These are phyloP conservation scores for Julus scanicus DNA, from an alignment of 2,888 invertebrate genomes.

Conservation along the genomic window DNA sequence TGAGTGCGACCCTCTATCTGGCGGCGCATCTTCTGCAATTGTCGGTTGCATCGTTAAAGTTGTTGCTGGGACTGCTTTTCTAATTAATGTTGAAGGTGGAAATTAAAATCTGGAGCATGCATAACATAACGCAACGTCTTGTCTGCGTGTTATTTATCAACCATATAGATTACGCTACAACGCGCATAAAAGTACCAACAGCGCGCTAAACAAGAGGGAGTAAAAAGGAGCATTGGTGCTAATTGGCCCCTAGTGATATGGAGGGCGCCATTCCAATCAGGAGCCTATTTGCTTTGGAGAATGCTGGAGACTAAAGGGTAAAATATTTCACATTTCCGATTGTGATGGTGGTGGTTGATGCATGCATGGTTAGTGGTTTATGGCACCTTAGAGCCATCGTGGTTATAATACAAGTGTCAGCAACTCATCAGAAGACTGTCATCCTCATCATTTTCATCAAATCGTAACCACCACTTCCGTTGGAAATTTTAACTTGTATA, in stretches of 20 bases:
- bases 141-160: conserved; percentile 15
- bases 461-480: background rate
- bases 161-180: background rate
- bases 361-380: background rate
- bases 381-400: background rate
- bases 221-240: background rate
- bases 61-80: conserved; percentile 26
- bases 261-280: background rate
- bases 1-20: background rate
- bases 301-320: background rate
- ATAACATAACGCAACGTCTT: conserved; percentile 8
- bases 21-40: conserved; percentile 29
- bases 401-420: background rate
- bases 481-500: background rate
- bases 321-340: background rate
- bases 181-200: no score
- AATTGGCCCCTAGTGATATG: background rate
- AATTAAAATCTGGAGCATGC: conserved; percentile 39
- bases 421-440: background rate
- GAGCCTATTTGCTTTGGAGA: background rate
- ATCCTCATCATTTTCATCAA: background rate
- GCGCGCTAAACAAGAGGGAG: background rate
- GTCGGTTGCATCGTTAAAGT: background rate
- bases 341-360: background rate
- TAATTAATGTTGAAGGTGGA: conserved; percentile 39